Evolutionary conservation across 2,113 vertebrate genomes (phyloP).

Genomic region (Scatophagus argus): DNA sequence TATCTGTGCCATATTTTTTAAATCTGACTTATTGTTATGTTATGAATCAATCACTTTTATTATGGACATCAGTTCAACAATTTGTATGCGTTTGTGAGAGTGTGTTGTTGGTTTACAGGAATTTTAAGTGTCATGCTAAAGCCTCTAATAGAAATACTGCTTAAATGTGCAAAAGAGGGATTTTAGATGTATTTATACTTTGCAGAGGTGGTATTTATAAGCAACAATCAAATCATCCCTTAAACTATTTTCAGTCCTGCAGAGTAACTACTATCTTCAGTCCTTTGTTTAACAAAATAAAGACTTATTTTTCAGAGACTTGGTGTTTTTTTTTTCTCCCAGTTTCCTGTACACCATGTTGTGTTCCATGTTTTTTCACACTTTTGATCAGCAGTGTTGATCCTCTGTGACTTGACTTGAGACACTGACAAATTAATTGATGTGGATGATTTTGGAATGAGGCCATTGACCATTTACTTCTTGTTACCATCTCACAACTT

Average conservation of each 20-base stretch:
- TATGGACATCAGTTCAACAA: constrained; percentile 54
- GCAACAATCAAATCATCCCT: constrained; percentile 67
- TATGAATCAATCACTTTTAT: constrained; percentile 67
- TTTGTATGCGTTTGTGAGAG: constrained; percentile 51
- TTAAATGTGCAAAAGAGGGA: constrained; percentile 75
- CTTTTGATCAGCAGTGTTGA: neutral
- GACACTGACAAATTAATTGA: neutral
- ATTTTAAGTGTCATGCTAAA: constrained; percentile 67
- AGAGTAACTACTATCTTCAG: constrained; percentile 75
- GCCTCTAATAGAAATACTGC: constrained; percentile 69
- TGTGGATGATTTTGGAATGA: neutral
- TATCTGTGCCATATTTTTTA: constrained; percentile 72
- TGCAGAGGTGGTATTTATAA: constrained; percentile 82
- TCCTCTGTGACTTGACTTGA: neutral
- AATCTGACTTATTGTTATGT: constrained; percentile 50
- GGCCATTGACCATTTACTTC: neutral
- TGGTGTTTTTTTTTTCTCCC: neutral
- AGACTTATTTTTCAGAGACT: constrained; percentile 83
- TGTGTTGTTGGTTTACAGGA: constrained; percentile 69
- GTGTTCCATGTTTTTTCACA: neutral
- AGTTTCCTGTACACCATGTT: neutral
- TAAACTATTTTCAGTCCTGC: constrained; percentile 72
- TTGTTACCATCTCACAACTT: neutral
- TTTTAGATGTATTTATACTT: constrained; percentile 83
- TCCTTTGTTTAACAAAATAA: constrained; percentile 84